A percentile compares a stretch with the other conserved stretches of the same genome.
phyloP scores from a whole-genome alignment of 2,888 invertebrate genomes.

The Dolomedes plantarius region DNA sequence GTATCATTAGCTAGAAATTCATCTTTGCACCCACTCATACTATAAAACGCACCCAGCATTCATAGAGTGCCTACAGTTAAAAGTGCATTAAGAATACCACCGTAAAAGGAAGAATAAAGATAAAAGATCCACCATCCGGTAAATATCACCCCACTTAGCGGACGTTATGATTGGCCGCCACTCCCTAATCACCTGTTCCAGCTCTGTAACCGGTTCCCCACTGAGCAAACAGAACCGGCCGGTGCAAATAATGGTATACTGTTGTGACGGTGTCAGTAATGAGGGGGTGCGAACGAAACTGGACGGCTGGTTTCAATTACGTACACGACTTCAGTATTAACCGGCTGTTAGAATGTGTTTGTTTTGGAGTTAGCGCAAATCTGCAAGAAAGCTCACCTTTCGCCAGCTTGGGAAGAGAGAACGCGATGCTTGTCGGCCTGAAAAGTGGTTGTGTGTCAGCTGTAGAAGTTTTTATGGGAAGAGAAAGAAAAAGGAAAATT shows the following conservation, averaged over 20 bases:
- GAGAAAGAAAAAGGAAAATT: too few species aligned
- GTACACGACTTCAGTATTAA: background rate
- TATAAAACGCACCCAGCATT: background rate
- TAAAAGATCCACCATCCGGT: background rate
- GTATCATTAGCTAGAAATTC: background rate
- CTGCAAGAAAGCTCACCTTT: background rate
- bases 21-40: background rate
- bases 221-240: background rate
- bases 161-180: background rate
- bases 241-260: background rate
- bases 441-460: too few species aligned
- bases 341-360: background rate
- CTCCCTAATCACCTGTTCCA: constrained; percentile 1
- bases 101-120: background rate
- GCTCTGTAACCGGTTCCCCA: background rate
- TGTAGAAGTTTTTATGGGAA: too few species aligned
- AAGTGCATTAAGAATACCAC: constrained; percentile 2
- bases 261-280: constrained; percentile 3
- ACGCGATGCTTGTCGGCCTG: too few species aligned
- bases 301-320: constrained; percentile 13
- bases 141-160: background rate
- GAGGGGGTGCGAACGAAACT: background rate
- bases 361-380: background rate
- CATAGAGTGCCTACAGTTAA: background rate
- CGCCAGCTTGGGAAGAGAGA: too few species aligned